Conservation (phyloP, 1,140 invertebrate species). For the Hylyphantes graminicola region DNA sequence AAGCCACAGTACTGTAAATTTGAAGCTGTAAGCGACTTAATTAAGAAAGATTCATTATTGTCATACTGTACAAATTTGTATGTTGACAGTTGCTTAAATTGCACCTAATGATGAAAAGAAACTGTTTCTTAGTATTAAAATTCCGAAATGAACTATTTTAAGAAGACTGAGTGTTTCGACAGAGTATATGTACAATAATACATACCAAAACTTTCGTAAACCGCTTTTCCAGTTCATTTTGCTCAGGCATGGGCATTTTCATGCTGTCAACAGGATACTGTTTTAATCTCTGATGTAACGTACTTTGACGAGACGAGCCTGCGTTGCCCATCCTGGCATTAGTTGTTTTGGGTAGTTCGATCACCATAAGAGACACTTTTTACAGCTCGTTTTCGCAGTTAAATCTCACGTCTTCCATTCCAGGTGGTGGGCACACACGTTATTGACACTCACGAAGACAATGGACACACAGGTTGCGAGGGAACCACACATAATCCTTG, state of each 20-base stretch:
- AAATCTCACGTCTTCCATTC: constrained; percentile 52
- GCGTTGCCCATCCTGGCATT: constrained; percentile 61
- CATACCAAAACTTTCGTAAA: constrained; percentile 96
- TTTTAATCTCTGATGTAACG: constrained; percentile 55
- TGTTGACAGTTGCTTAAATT: too few species aligned
- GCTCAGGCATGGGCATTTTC: constrained; percentile 83
- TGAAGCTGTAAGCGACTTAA: too few species aligned
- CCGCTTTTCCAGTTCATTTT: constrained; percentile 86
- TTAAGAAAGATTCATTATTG: too few species aligned
- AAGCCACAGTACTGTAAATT: too few species aligned
- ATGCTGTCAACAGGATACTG: constrained; percentile 59
- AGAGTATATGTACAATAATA: constrained; percentile 59
- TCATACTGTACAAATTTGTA: too few species aligned
- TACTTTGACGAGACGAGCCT: constrained; percentile 54
- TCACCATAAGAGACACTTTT: constrained; percentile 59
- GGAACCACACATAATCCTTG: constrained; percentile 42
- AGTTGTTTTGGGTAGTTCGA: constrained; percentile 55
- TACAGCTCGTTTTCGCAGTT: neutral
- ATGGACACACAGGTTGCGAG: constrained; percentile 7
- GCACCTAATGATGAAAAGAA: too few species aligned
- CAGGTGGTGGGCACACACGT: constrained; percentile 15
- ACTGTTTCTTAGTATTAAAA: too few species aligned
- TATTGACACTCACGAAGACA: constrained; percentile 18
- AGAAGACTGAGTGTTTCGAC: neutral
- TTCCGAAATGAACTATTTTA: too few species aligned